Percentiles rank a stretch among this genome's conserved stretches.
These are phyloP conservation scores for Rhamnusium bicolor DNA, from an alignment of 2,888 invertebrate species.

Conservation along the genomic window DNA sequence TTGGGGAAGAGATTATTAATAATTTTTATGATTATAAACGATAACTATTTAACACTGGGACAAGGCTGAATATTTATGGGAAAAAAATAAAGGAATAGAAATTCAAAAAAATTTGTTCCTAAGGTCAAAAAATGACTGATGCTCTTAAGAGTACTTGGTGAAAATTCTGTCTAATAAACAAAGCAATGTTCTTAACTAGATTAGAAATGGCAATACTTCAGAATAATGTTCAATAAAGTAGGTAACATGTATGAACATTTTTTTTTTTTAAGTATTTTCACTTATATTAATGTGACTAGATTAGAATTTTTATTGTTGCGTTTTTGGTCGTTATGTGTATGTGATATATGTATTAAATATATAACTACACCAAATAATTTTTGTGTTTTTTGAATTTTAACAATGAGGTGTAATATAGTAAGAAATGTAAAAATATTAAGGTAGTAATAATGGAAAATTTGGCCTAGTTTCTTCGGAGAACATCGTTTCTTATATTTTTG, in stretches of 20 bases:
- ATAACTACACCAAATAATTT: constrained; percentile 42
- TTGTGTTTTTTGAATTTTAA: constrained; percentile 9
- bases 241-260: background rate
- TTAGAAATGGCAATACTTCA: background rate
- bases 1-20: no score
- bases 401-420: no score
- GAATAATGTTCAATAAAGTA: background rate
- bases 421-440: no score
- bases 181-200: background rate
- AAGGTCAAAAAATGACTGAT: background rate
- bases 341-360: constrained; percentile 56
- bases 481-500: no score
- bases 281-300: background rate
- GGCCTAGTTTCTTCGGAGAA: no score
- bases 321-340: constrained; percentile 54
- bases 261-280: background rate
- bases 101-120: background rate
- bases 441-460: no score
- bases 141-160: background rate
- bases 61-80: background rate
- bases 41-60: background rate
- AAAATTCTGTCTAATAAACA: background rate
- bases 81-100: background rate
- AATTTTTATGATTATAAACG: background rate
- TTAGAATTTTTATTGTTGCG: constrained; percentile 47